Evolutionary conservation across 2,797 vertebrate genomes (phyloP).

Genomic region (Malacoraja senta): DNA sequence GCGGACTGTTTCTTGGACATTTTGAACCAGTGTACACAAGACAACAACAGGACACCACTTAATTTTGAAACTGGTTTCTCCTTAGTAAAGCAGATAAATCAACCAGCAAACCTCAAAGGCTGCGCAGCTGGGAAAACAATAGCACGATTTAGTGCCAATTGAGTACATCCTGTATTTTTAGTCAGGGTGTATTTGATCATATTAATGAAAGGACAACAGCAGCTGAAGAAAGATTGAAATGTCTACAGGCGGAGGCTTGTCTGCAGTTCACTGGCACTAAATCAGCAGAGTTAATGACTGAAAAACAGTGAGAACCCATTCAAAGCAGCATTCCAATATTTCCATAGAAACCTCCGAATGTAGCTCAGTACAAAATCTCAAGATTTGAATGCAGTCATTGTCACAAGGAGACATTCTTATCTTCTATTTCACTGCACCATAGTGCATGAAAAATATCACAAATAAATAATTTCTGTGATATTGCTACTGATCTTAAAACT

Average conservation of each 20-base stretch:
- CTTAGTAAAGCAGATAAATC: constrained; percentile 9
- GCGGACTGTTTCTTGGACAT: no score
- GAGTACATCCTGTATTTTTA: constrained; percentile 34
- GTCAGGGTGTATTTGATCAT: constrained; percentile 27
- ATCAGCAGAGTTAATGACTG: constrained; percentile 29
- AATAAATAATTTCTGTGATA: constrained; percentile 2
- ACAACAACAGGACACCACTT: background rate
- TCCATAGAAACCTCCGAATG: constrained; percentile 14
- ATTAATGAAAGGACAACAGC: constrained; percentile 29
- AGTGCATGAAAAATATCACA: background rate
- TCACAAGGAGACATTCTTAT: background rate
- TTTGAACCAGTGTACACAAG: background rate
- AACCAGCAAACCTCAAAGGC: constrained; percentile 11
- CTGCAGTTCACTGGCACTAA: constrained; percentile 1
- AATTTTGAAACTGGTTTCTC: background rate
- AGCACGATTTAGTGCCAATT: constrained; percentile 32
- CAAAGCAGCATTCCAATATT: constrained; percentile 27
- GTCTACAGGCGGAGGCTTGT: constrained; percentile 28
- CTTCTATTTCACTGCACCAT: background rate
- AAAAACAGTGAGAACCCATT: constrained; percentile 36
- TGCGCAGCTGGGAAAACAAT: constrained; percentile 37
- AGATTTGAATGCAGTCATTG: constrained; percentile 26
- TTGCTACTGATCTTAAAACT: background rate
- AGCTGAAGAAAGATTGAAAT: constrained; percentile 36
- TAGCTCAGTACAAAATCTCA: background rate